A percentile compares a stretch with the other conserved stretches of the same genome.
These are phyloP conservation scores for Coluber constrictor DNA, from an alignment of 2,797 vertebrate genomes.

Conservation along the genomic window DNA sequence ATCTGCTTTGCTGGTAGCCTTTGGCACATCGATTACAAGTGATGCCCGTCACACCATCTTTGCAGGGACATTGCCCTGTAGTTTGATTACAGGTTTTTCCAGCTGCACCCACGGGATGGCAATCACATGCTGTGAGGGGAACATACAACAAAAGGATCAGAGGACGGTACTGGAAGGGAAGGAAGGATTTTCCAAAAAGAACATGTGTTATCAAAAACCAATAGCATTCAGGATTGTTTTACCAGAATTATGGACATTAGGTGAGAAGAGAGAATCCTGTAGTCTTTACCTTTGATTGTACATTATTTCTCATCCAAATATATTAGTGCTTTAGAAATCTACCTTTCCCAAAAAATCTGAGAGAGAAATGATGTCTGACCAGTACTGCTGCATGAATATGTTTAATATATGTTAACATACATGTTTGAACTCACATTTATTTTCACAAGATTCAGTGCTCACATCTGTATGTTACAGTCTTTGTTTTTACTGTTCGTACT, in stretches of 20 bases:
- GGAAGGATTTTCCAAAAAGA: background rate
- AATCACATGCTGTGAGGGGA: slow-evolving; percentile 89
- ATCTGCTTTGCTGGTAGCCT: slow-evolving; percentile 98
- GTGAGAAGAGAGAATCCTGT: background rate
- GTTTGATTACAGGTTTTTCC: slow-evolving; percentile 99
- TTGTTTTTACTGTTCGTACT: background rate
- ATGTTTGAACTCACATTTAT: background rate
- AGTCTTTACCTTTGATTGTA: background rate
- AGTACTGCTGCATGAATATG: background rate
- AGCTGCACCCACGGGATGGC: slow-evolving; percentile 94
- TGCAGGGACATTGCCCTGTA: slow-evolving; percentile 97
- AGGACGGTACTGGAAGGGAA: fast-evolving
- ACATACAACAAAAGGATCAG: slow-evolving; percentile 68
- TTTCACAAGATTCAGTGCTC: background rate
- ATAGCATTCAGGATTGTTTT: background rate
- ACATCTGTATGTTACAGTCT: background rate
- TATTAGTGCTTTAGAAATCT: fast-evolving
- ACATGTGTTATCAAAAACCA: fast-evolving
- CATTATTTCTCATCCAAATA: fast-evolving
- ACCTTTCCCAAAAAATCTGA: fast-evolving
- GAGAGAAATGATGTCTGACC: background rate
- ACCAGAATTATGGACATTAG: background rate
- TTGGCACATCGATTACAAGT: slow-evolving; percentile 98
- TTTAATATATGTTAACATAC: background rate
- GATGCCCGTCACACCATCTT: slow-evolving; percentile 95